Conservation (phyloP, 2,888 invertebrate genomes). For the Drosophila affinis region DNA sequence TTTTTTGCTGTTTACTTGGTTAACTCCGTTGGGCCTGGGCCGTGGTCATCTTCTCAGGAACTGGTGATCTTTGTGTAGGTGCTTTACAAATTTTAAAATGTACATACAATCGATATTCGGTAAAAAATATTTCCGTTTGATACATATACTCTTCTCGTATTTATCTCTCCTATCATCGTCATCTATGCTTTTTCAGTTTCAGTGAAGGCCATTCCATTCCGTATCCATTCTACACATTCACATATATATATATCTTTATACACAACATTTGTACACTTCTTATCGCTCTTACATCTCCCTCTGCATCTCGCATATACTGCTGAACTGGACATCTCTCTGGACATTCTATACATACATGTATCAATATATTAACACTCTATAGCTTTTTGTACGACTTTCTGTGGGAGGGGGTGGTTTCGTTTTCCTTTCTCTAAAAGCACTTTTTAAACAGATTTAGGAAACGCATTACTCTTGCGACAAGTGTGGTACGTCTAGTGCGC, state of each 20-base stretch:
- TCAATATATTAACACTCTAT: constrained; percentile 30
- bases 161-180: constrained; percentile 2
- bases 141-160: constrained; percentile 19
- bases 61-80: constrained; percentile 63
- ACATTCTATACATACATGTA: constrained; percentile 34
- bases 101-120: constrained; percentile 46
- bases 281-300: background rate
- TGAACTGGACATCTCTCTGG: constrained; percentile 6
- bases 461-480: constrained; percentile 81
- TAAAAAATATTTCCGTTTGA: constrained; percentile 42
- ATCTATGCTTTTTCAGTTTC: constrained; percentile 19
- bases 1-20: constrained; percentile 26
- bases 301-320: background rate
- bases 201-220: constrained; percentile 19
- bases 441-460: constrained; percentile 82
- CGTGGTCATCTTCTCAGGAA: constrained; percentile 52
- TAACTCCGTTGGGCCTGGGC: constrained; percentile 41
- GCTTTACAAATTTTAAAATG: constrained; percentile 55
- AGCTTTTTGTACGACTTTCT: constrained; percentile 38
- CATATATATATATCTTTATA: constrained; percentile 40
- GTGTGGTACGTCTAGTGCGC: constrained; percentile 82
- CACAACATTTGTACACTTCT: constrained; percentile 44
- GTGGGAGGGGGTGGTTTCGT: constrained; percentile 8
- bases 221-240: constrained; percentile 25
- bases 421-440: constrained; percentile 76